These are phyloP conservation scores for Drosophila ficusphila DNA, from an alignment of 1,140 invertebrate species.

Conservation along the genomic window DNA sequence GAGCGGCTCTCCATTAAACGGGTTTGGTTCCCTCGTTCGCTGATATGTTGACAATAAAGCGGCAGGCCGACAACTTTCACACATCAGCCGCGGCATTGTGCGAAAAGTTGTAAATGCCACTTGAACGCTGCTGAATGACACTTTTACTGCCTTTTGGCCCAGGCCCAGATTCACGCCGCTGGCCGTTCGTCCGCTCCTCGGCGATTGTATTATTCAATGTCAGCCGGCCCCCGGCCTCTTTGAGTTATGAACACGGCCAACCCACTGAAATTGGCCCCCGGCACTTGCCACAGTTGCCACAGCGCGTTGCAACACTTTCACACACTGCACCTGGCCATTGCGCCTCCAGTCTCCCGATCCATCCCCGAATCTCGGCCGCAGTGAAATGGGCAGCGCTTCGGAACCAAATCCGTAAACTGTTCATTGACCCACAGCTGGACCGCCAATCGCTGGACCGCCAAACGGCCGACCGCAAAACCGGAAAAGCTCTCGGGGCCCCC, in stretches of 20 bases:
- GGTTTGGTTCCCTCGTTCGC: slow-evolving; percentile 51
- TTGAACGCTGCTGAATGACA: slow-evolving; percentile 46
- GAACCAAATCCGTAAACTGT: slow-evolving; percentile 76
- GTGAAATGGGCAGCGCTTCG: slow-evolving; percentile 61
- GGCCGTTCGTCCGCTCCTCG: slow-evolving; percentile 3
- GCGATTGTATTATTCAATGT: slow-evolving; percentile 74
- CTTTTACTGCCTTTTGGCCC: slow-evolving; percentile 54
- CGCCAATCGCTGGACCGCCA: slow-evolving; percentile 5
- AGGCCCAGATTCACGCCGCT: slow-evolving; percentile 27
- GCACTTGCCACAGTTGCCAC: slow-evolving; percentile 68
- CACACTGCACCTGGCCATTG: slow-evolving; percentile 38
- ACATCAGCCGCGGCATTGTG: slow-evolving; percentile 57
- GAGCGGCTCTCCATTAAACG: slow-evolving; percentile 54
- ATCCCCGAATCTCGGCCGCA: slow-evolving; percentile 27
- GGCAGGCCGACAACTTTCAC: slow-evolving; percentile 78
- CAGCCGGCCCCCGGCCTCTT: slow-evolving; percentile 38
- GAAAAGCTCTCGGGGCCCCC: slow-evolving; percentile 45
- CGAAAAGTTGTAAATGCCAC: slow-evolving; percentile 50
- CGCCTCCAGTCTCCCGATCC: background rate
- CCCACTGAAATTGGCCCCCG: slow-evolving; percentile 21
- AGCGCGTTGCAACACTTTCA: slow-evolving; percentile 80
- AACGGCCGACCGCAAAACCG: slow-evolving; percentile 41
- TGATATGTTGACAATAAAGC: slow-evolving; percentile 78
- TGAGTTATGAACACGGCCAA: slow-evolving; percentile 40
- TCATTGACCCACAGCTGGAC: slow-evolving; percentile 64